phyloP scores from a whole-genome alignment of 2,113 vertebrate species.

The Eptatretus burgeri region DNA sequence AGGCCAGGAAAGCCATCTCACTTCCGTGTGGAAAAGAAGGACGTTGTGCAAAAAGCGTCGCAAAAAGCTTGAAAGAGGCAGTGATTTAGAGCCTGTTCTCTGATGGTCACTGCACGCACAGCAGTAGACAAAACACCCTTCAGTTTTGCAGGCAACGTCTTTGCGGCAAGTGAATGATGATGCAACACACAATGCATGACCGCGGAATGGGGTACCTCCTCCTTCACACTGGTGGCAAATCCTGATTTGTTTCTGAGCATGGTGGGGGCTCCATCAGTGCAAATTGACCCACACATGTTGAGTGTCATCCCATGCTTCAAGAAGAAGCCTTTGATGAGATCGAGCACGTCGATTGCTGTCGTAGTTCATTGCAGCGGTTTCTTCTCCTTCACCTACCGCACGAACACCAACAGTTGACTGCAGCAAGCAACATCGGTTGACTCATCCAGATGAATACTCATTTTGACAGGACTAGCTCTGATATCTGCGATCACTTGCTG shows the following conservation, averaged over 20 bases:
- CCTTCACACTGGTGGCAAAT: not conserved
- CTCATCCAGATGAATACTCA: constrained; percentile 13
- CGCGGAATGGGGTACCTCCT: not conserved
- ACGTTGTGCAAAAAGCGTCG: not conserved
- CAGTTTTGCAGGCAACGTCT: constrained; percentile 1
- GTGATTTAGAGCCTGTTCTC: not conserved
- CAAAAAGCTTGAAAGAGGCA: not conserved
- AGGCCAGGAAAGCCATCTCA: too few species aligned
- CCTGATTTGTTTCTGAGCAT: not conserved
- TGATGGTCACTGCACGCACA: not conserved
- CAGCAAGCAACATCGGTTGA: constrained; percentile 11
- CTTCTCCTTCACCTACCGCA: constrained; percentile 13
- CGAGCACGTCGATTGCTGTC: constrained; percentile 11
- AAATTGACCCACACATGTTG: not conserved
- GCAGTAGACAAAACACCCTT: not conserved
- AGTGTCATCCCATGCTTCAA: constrained; percentile 9
- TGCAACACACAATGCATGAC: not conserved
- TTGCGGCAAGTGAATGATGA: not conserved
- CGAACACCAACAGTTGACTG: constrained; percentile 13
- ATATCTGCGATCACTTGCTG: constrained; percentile 3
- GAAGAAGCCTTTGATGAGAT: constrained; percentile 13
- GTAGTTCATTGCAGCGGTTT: constrained; percentile 10
- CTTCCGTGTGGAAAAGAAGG: not conserved
- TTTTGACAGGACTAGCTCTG: constrained; percentile 13
- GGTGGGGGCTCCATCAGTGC: not conserved